Conservation (phyloP, 2,888 invertebrate genomes). For the Pristionchus arcanus region DNA sequence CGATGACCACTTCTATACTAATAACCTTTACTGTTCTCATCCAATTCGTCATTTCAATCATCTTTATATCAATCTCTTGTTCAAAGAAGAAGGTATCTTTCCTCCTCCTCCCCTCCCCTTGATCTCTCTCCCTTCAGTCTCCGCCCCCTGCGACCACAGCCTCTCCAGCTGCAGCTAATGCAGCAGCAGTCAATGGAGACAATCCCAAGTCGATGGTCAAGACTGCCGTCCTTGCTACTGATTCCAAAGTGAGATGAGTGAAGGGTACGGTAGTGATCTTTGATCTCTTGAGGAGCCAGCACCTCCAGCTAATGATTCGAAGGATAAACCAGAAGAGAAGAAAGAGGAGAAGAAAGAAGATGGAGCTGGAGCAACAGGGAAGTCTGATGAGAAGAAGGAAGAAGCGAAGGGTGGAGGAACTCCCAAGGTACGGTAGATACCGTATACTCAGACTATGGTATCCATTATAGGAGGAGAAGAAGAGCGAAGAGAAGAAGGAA, state of each 20-base stretch:
- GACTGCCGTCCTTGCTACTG: slow-evolving; percentile 18
- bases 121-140: no score
- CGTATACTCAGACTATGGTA: not conserved
- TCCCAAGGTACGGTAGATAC: slow-evolving; percentile 15
- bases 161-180: slow-evolving; percentile 8
- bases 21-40: slow-evolving; percentile 17
- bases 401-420: not conserved
- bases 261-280: not conserved
- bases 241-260: not conserved
- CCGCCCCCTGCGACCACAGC: slow-evolving; percentile 14
- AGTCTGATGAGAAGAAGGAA: slow-evolving; percentile 28
- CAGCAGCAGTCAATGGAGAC: not conserved
- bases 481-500: not conserved
- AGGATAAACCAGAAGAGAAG: slow-evolving; percentile 2
- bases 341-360: slow-evolving; percentile 32
- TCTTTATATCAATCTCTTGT: slow-evolving; percentile 20
- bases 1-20: not conserved
- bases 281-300: slow-evolving; percentile 1
- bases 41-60: slow-evolving; percentile 12
- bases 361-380: not conserved
- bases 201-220: not conserved
- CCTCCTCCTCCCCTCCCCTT: no score
- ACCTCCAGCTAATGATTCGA: not conserved
- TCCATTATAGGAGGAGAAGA: not conserved
- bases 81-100: slow-evolving; percentile 28